Evolutionary conservation across 2,888 invertebrate genomes (phyloP), one percentile per base, ranked within the genome.

Genomic region (Hymenopus coronatus): DNA sequence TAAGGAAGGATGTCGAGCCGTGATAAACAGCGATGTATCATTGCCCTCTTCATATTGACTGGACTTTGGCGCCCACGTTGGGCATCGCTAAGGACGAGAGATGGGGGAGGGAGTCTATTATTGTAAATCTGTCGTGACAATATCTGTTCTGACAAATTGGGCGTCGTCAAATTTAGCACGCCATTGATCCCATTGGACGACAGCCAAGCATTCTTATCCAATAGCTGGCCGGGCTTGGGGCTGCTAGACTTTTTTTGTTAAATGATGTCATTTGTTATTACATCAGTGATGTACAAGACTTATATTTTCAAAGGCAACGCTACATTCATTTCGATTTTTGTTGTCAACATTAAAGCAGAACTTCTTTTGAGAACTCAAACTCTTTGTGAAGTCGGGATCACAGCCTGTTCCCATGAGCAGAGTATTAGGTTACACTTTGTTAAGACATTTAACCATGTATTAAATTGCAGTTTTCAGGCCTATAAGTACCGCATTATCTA

Each of bases 171-270:
- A 90, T 90, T 89, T 88, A 85, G 88, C 88, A 82, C 89, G 46
- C 88, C 83, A 90, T 88, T 90, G 90, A 88, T 86, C 88, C 90
- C 84, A 85, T 86, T 90, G 90, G 90, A 85, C 28, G 54, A 70
- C 33, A 70, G 89, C 90, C 89, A 90, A 88, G 82, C 27, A 30
- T 87, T 87, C 82, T 87, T 87, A 87, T 82, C 83, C 83, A 83
- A 28, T 85, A 84, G 40, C 82, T 87, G 54, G 86, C 40, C 82
- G n/a, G 33, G 15, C 33, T 28, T 40, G 30, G 3, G 25, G 87
- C 4, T 33, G 25, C 20, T 3, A 40, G 15, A 40, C 14, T 14
- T 14, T 8, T 28, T 70, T 81, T 28, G 54, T 12, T 40, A 87
- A 87, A 87, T 87, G 87, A 87, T 33, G 82, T 82, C 30, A 28